Evolutionary conservation across 2,113 vertebrate genomes (phyloP).

Genomic region (Engraulis encrasicolus): DNA sequence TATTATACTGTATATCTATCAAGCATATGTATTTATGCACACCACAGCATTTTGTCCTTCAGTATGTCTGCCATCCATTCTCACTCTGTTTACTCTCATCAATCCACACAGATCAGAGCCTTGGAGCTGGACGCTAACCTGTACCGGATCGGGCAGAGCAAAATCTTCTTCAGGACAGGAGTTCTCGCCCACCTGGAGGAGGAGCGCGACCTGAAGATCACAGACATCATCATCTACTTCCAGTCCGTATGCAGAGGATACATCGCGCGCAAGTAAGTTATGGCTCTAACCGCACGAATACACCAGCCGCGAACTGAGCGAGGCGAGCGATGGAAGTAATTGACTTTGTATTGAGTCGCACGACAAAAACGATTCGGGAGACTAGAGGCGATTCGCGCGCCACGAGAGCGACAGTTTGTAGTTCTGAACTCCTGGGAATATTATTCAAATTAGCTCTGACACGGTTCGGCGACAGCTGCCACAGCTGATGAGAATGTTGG

Average conservation of each 20-base stretch:
- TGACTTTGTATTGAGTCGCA: too few relatives aligned
- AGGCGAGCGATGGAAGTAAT: too few relatives aligned
- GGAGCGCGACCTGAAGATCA: slow-evolving; percentile 96
- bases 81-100: background rate
- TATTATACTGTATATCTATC: too few relatives aligned
- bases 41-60: background rate
- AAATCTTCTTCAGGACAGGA: slow-evolving; percentile 98
- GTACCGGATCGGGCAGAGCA: slow-evolving; percentile 98
- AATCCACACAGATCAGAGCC: slow-evolving; percentile 83
- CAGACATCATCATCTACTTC: slow-evolving; percentile 98
- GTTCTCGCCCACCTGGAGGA: slow-evolving; percentile 96
- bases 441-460: background rate
- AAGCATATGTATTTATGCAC: background rate
- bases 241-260: slow-evolving; percentile 96
- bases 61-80: background rate
- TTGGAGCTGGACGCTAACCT: slow-evolving; percentile 95
- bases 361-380: too few relatives aligned
- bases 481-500: too few relatives aligned
- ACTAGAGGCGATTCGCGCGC: too few relatives aligned
- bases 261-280: slow-evolving; percentile 91
- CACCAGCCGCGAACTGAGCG: too few relatives aligned
- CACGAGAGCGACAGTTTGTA: too few relatives aligned
- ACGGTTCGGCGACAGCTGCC: too few relatives aligned
- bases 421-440: too few relatives aligned
- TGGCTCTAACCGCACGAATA: too few relatives aligned